These are phyloP conservation scores for Formicarius rufipectus DNA, from an alignment of 2,113 vertebrate species.

Conservation along the genomic window DNA sequence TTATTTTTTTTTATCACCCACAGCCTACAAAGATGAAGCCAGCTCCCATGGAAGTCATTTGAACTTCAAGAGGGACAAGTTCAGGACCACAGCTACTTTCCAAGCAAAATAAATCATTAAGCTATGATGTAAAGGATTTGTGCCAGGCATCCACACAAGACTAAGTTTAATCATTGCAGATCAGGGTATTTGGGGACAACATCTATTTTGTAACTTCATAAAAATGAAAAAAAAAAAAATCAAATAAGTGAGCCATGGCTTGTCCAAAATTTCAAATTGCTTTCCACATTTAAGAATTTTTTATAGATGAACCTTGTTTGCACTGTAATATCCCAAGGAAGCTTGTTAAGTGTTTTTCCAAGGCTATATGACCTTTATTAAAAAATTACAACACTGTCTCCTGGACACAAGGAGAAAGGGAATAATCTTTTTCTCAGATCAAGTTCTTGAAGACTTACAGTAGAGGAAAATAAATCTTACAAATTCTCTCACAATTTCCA, in stretches of 20 bases:
- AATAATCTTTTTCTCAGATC: slow-evolving; percentile 65
- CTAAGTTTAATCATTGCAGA: slow-evolving; percentile 43
- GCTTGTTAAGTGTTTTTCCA: slow-evolving; percentile 21
- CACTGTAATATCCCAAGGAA: neutral
- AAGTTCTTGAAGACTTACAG: neutral
- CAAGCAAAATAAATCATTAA: slow-evolving; percentile 57
- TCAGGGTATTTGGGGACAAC: slow-evolving; percentile 47
- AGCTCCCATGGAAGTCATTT: neutral
- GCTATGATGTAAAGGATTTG: neutral
- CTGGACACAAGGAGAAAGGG: neutral
- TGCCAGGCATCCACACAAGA: slow-evolving; percentile 13
- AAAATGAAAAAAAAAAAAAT: neutral
- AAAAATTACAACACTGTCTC: neutral
- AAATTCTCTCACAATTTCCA: slow-evolving; percentile 33
- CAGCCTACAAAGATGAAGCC: neutral
- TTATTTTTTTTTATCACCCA: neutral
- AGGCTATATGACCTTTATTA: neutral
- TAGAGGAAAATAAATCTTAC: slow-evolving; percentile 18
- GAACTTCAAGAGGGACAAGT: neutral
- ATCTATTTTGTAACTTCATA: slow-evolving; percentile 39
- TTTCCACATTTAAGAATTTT: slow-evolving; percentile 22
- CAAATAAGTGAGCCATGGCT: neutral
- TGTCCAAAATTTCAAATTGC: slow-evolving; percentile 19
- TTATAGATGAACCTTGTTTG: neutral
- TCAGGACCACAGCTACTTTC: neutral